Conservation (phyloP, 1,140 invertebrate genomes). For the Epicauta chinensis region DNA sequence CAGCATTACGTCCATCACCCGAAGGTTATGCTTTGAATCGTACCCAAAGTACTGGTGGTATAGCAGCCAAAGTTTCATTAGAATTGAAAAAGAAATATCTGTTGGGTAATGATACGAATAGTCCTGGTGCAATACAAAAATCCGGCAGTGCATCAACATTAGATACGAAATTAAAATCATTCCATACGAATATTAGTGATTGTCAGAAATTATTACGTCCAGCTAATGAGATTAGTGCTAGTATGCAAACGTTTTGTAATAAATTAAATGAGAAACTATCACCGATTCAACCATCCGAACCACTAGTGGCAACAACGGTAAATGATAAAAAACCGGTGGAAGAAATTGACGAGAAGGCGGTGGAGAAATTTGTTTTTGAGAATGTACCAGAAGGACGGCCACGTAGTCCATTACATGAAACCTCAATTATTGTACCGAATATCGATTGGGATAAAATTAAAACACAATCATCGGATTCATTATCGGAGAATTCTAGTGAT, state of each 20-base stretch:
- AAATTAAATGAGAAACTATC: constrained; percentile 34
- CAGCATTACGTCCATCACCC: constrained; percentile 47
- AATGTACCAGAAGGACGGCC: constrained; percentile 47
- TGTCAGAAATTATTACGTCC: constrained; percentile 82
- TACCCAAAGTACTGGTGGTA: constrained; percentile 76
- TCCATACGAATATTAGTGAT: constrained; percentile 79
- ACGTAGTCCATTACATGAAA: constrained; percentile 54
- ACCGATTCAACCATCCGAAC: constrained; percentile 35
- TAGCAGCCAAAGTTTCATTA: constrained; percentile 76
- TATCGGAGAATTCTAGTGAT: constrained; percentile 45
- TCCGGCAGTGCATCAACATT: constrained; percentile 79
- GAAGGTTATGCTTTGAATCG: constrained; percentile 71
- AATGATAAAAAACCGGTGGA: constrained; percentile 13
- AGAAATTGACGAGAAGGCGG: constrained; percentile 39
- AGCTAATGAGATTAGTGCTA: constrained; percentile 64
- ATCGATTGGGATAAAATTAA: constrained; percentile 53
- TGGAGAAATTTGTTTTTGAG: constrained; percentile 19
- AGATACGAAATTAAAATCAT: constrained; percentile 73
- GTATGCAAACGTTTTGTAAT: constrained; percentile 62
- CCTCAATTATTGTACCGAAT: constrained; percentile 56
- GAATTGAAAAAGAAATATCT: constrained; percentile 81
- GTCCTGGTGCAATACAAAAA: constrained; percentile 62
- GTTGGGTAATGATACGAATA: constrained; percentile 53
- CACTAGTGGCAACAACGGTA: constrained; percentile 21
- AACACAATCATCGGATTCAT: constrained; percentile 49